Percentiles rank a stretch among this genome's conserved stretches.
Conservation (phyloP, 2,888 invertebrate species). For the Unio pictorum region DNA sequence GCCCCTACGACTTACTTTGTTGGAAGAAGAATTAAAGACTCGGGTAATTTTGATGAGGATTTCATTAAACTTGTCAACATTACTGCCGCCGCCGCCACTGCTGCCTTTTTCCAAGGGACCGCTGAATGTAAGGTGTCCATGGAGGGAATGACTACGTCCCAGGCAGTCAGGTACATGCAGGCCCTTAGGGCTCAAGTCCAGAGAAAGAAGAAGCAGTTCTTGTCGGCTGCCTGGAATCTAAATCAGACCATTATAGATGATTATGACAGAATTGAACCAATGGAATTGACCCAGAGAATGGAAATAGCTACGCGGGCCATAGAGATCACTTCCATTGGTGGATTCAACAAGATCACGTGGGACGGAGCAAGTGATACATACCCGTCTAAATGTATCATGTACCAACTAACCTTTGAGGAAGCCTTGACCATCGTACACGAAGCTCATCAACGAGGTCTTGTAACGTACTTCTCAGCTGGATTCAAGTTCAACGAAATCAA, state of each 20-base stretch:
- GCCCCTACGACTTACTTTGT: slow-evolving; percentile 50
- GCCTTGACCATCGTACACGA: slow-evolving; percentile 47
- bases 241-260: slow-evolving; percentile 43
- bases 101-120: slow-evolving; percentile 45
- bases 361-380: slow-evolving; percentile 54
- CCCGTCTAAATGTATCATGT: slow-evolving; percentile 53
- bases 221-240: slow-evolving; percentile 52
- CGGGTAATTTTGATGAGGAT: slow-evolving; percentile 47
- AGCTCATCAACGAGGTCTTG: slow-evolving; percentile 41
- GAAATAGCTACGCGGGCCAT: slow-evolving; percentile 45
- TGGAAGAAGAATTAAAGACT: slow-evolving; percentile 44
- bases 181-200: slow-evolving; percentile 42
- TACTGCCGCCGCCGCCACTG: slow-evolving; percentile 43
- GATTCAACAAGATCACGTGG: slow-evolving; percentile 50
- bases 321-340: slow-evolving; percentile 40
- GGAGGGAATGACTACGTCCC: slow-evolving; percentile 45
- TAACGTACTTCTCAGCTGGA: slow-evolving; percentile 51
- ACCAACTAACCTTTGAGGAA: slow-evolving; percentile 45
- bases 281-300: slow-evolving; percentile 9
- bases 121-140: slow-evolving; percentile 50
- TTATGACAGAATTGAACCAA: slow-evolving; percentile 19
- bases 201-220: slow-evolving; percentile 32
- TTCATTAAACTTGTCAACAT: slow-evolving; percentile 46
- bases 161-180: slow-evolving; percentile 46
- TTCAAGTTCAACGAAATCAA: slow-evolving; percentile 51